Evolutionary conservation across 1,140 invertebrate species (phyloP), one percentile per base, ranked within the genome.

Genomic region (Zeugodacus cucurbitae): DNA sequence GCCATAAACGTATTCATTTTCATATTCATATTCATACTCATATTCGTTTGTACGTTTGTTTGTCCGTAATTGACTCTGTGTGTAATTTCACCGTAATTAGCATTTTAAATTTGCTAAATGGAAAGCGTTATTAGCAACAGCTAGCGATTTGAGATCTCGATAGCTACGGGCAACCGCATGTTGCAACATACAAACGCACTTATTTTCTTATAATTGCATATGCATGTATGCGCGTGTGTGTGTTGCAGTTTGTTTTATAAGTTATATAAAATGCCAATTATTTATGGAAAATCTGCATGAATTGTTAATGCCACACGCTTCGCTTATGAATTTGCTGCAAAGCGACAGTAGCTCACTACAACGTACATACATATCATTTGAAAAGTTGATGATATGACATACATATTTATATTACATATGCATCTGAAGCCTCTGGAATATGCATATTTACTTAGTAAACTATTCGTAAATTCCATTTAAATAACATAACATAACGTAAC

Each of bases 1-100:
- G 41, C 1, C 34, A 74, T 74, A 37, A 41, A 7, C 34, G 8
- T 74, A n/a, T n/a, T 29, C 11, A 44, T 41, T n/a, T 22, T 17
- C 34, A 22, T 29, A 74, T 74, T 74, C 34, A 41, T 74, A 74
- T 41, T 74, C 67, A 41, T 41, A 74, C 3, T 74, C 3, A 11
- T 54, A 17, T 74, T n/a, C n/a, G 3, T n/a, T 2, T n/a, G 20
- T 22, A 2, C n/a, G 22, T 82, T n/a, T 74, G 3, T n/a, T 2
- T n/a, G 20, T 22, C 0, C n/a, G 22, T 82, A 82, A 82, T 82
- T 82, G 74, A 82, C 74, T 82, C 74, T 14, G 41, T 82, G 44
- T 82, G 74, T 82, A 82, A 82, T 82, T 82, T 82, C 74, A 82
- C 74, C 74, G 37, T 82, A 82, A 82, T 82, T 82, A 82, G 74